Conservation (phyloP, 2,797 vertebrate species). For the Megalops cyprinoides region DNA sequence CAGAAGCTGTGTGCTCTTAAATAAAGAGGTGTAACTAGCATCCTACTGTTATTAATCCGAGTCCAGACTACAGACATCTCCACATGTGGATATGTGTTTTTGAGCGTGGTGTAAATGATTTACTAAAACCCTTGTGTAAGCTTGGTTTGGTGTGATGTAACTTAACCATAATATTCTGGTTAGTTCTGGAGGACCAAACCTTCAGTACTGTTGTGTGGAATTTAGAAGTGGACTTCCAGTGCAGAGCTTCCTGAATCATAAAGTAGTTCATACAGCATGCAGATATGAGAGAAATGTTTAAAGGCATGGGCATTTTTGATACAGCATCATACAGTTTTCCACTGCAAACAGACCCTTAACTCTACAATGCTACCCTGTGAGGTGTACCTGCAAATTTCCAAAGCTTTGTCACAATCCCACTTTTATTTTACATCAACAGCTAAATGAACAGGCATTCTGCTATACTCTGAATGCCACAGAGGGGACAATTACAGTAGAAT, state of each 20-base stretch:
- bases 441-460: neutral
- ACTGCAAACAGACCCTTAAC: too few species aligned
- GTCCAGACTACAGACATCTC: neutral
- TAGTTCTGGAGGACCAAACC: too few species aligned
- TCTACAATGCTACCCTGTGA: too few species aligned
- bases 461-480: too few species aligned
- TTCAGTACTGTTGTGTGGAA: too few species aligned
- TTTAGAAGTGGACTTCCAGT: too few species aligned
- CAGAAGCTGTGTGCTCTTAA: neutral
- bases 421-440: neutral
- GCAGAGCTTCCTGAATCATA: too few species aligned
- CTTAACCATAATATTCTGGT: neutral
- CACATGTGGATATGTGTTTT: conserved; percentile 6
- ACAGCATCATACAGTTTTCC: neutral
- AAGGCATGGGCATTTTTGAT: neutral
- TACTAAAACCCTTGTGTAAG: neutral
- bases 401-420: neutral
- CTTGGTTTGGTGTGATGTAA: neutral
- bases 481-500: too few species aligned
- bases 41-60: conserved; percentile 1
- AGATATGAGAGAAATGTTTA: too few species aligned
- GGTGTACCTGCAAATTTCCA: too few species aligned
- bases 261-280: too few species aligned
- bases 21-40: neutral
- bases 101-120: neutral